Evolutionary conservation across 2,888 invertebrate species (phyloP).

Genomic region (Patella caerulea): DNA sequence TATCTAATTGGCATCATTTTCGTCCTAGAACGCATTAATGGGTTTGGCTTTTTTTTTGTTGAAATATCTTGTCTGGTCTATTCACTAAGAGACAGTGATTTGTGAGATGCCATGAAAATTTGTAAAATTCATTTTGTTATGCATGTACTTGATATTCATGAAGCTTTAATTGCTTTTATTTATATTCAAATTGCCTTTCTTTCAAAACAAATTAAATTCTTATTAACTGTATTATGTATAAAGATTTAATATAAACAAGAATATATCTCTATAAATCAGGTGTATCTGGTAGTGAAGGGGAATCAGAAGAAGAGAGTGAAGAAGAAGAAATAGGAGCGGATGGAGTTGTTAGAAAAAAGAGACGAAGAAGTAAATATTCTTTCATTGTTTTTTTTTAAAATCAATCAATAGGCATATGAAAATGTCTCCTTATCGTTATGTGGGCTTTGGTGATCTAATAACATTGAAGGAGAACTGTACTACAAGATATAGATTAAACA

Average conservation of each 20-base stretch:
- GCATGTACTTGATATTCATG: not conserved
- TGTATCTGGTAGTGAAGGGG: constrained; percentile 52
- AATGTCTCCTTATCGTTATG: not conserved
- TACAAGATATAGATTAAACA: too few relatives aligned
- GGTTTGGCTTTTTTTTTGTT: too few relatives aligned
- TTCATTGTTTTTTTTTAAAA: not conserved
- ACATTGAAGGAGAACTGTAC: not conserved
- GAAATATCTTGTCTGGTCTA: too few relatives aligned
- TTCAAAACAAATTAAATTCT: not conserved
- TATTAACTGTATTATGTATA: not conserved
- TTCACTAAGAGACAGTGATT: too few relatives aligned
- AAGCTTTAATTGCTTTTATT: not conserved
- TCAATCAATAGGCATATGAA: not conserved
- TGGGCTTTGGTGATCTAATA: not conserved
- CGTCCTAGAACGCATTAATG: too few relatives aligned
- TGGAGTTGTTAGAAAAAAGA: constrained; percentile 54
- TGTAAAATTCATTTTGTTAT: not conserved
- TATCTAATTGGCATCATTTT: too few relatives aligned
- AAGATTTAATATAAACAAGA: constrained; percentile 13
- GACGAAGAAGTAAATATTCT: constrained; percentile 42
- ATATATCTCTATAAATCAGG: constrained; percentile 14
- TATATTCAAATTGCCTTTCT: not conserved
- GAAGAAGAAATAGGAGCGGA: constrained; percentile 61
- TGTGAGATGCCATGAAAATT: not conserved
- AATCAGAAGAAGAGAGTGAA: constrained; percentile 57